Conservation (phyloP, 1,140 invertebrate genomes). For the Brachionus koreanus region DNA sequence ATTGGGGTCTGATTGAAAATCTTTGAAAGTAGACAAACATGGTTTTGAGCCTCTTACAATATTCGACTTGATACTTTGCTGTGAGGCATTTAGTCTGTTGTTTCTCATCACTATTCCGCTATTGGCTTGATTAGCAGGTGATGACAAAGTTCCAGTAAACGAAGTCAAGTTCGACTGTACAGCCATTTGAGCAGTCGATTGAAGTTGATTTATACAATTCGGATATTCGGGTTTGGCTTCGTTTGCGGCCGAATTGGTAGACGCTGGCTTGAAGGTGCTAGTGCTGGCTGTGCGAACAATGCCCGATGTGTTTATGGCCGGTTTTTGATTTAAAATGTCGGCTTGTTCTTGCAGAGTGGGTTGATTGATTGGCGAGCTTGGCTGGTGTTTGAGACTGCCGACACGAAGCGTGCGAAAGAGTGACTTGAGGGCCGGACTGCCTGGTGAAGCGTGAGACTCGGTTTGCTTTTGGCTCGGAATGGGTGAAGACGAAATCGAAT, state of each 20-base stretch:
- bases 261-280: conserved; percentile 22
- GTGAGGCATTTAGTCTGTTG: neutral
- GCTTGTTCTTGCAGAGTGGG: conserved; percentile 1
- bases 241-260: neutral
- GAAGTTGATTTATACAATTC: conserved; percentile 23
- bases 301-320: neutral
- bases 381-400: conserved; percentile 20
- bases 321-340: neutral
- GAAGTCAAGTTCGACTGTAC: neutral
- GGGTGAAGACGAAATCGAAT: conserved; percentile 9
- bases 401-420: conserved; percentile 9
- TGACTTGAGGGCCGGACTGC: conserved; percentile 29
- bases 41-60: neutral
- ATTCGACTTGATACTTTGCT: conserved; percentile 18
- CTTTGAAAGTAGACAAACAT: conserved; percentile 14
- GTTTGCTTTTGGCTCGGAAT: neutral
- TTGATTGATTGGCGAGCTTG: neutral
- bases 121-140: neutral
- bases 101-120: neutral
- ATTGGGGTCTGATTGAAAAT: neutral
- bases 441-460: neutral
- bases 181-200: neutral
- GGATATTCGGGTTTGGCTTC: neutral
- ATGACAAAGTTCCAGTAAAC: conserved; percentile 1
- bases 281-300: conserved; percentile 37